Evolutionary conservation across 2,113 vertebrate genomes (phyloP).

Genomic region (Cyphomyrus plagiostoma): DNA sequence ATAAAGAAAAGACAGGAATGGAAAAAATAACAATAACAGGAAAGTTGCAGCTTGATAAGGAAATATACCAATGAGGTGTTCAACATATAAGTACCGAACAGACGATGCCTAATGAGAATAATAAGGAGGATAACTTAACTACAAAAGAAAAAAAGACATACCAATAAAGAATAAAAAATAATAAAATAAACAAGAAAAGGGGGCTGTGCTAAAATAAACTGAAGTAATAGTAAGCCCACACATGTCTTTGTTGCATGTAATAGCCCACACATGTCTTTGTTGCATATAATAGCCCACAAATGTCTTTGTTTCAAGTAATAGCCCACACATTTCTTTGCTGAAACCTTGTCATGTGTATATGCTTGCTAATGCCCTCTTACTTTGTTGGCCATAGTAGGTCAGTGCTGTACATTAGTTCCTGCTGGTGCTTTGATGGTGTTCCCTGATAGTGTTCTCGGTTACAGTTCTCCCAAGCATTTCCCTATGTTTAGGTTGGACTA

Average conservation of each 20-base stretch:
- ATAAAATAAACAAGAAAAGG: not conserved
- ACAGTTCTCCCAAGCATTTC: not conserved
- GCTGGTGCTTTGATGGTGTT: not conserved
- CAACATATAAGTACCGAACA: not conserved
- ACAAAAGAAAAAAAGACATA: not conserved
- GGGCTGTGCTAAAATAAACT: not conserved
- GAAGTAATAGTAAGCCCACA: not conserved
- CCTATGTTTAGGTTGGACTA: not conserved
- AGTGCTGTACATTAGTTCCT: not conserved
- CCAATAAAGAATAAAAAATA: not conserved
- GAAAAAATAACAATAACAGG: too few species aligned
- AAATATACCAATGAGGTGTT: too few species aligned
- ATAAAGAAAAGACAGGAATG: too few species aligned
- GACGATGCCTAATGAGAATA: not conserved
- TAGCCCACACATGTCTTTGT: not conserved
- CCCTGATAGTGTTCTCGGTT: not conserved
- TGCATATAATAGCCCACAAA: not conserved
- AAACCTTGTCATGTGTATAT: not conserved
- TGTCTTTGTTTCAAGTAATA: not conserved
- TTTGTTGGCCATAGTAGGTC: not conserved
- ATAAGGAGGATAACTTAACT: not conserved
- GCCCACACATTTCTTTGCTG: not conserved
- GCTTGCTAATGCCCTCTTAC: not conserved
- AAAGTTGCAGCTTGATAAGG: too few species aligned
- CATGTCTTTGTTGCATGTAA: not conserved